A percentile compares a stretch with the other conserved stretches of the same genome.
Evolutionary conservation across 2,113 vertebrate genomes (phyloP).

Genomic region (Cisticola juncidis): DNA sequence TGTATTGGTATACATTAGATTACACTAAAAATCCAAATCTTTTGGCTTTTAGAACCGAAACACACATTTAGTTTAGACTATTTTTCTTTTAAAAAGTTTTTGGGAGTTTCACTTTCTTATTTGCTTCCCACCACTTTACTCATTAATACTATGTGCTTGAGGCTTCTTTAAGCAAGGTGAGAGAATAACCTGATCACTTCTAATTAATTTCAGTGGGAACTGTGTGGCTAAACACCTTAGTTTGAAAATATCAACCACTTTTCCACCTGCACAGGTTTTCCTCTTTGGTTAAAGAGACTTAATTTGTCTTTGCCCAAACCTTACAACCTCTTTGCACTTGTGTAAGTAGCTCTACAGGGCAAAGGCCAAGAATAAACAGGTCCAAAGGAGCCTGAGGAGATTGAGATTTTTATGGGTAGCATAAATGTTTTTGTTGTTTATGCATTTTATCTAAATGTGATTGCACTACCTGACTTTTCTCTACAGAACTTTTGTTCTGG

Average conservation of each 20-base stretch:
- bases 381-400: background rate
- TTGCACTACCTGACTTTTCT: background rate
- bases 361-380: background rate
- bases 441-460: background rate
- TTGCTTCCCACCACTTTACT: background rate
- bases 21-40: background rate
- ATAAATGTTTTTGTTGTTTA: background rate
- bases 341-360: background rate
- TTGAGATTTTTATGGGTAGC: background rate
- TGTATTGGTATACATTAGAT: background rate
- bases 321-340: background rate
- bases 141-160: background rate
- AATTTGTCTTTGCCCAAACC: background rate
- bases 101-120: background rate
- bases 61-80: background rate
- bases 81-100: constrained; percentile 12
- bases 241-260: constrained; percentile 12
- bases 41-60: background rate
- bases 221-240: background rate
- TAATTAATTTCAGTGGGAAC: constrained; percentile 45
- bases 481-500: background rate
- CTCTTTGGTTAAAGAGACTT: background rate
- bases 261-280: background rate
- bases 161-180: constrained; percentile 3
- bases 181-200: constrained; percentile 12